Percentiles rank a stretch among this genome's conserved stretches.
Conservation (phyloP, 2,888 invertebrate genomes). For the Eucriotettix oculatus region DNA sequence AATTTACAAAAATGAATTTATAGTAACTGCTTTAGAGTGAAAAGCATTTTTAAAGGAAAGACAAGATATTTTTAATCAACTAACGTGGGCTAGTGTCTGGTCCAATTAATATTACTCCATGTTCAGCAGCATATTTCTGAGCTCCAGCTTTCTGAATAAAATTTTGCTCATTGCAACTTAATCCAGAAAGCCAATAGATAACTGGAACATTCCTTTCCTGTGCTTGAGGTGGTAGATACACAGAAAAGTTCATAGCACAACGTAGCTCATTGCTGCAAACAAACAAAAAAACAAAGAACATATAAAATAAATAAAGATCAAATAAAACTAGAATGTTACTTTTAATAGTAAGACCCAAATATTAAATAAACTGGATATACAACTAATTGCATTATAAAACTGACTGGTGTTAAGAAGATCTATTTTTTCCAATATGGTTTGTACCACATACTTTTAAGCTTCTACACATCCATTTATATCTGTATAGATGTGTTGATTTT, state of each 20-base stretch:
- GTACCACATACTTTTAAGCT: too few relatives aligned
- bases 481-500: too few relatives aligned
- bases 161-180: slow-evolving; percentile 90
- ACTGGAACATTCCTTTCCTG: slow-evolving; percentile 51
- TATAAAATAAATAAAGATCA: background rate
- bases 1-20: too few relatives aligned
- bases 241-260: slow-evolving; percentile 86
- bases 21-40: too few relatives aligned
- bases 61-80: slow-evolving; percentile 1
- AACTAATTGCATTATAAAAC: background rate
- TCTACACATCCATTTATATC: too few relatives aligned
- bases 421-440: too few relatives aligned
- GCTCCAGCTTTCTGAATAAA: slow-evolving; percentile 92
- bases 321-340: background rate
- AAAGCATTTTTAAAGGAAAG: too few relatives aligned
- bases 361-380: background rate
- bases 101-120: slow-evolving; percentile 73
- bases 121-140: slow-evolving; percentile 75
- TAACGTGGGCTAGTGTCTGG: slow-evolving; percentile 87
- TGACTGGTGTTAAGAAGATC: background rate
- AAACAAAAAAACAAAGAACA: background rate
- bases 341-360: background rate
- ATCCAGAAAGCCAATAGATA: slow-evolving; percentile 79
- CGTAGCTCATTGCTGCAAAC: slow-evolving; percentile 45
- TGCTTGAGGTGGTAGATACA: slow-evolving; percentile 71